A percentile compares a stretch with the other conserved stretches of the same genome.
These are phyloP conservation scores for Crenuchus spilurus DNA, from an alignment of 2,797 vertebrate species.

Conservation along the genomic window DNA sequence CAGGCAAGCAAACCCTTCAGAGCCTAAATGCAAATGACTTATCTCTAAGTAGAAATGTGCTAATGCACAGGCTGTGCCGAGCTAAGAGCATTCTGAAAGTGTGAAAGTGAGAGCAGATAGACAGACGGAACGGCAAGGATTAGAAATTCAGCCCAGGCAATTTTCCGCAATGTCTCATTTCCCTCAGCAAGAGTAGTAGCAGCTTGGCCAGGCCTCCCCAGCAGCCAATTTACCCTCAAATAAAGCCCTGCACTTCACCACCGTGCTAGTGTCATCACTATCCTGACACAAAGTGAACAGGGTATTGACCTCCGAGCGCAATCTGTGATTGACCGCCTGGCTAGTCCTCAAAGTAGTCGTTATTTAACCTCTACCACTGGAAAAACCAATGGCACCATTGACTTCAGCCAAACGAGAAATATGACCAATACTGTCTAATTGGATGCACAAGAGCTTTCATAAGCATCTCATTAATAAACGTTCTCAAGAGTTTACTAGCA, in stretches of 20 bases:
- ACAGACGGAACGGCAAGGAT: not conserved
- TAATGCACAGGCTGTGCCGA: not conserved
- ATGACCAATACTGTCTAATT: not conserved
- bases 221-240: not conserved
- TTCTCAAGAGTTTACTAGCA: not conserved
- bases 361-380: not conserved
- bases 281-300: not conserved
- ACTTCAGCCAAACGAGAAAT: not conserved
- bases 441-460: too few relatives aligned
- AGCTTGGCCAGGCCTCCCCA: not conserved
- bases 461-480: not conserved
- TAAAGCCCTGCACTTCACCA: not conserved
- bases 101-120: not conserved
- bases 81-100: not conserved
- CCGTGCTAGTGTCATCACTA: not conserved
- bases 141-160: not conserved
- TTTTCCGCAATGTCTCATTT: not conserved
- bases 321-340: not conserved
- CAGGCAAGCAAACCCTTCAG: not conserved
- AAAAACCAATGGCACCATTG: not conserved
- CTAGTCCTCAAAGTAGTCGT: not conserved
- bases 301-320: not conserved
- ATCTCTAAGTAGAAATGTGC: not conserved
- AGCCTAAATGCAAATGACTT: not conserved
- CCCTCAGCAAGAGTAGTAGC: not conserved